Conservation (phyloP, 2,797 vertebrate species). For the Sorex maritimensis region DNA sequence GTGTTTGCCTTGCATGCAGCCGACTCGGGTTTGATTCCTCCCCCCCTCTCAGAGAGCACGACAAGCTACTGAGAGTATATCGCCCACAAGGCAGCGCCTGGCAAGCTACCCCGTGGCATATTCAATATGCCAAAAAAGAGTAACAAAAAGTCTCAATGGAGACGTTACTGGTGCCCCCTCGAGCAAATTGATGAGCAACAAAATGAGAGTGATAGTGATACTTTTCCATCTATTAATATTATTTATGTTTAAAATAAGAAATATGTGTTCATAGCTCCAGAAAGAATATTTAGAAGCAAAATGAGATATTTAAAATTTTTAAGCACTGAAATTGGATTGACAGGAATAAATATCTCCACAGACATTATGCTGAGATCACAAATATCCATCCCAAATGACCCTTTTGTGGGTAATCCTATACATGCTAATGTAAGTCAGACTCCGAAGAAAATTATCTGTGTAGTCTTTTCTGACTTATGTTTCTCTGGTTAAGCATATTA, state of each 20-base stretch:
- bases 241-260: background rate
- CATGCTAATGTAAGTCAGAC: background rate
- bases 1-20: no score
- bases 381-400: background rate
- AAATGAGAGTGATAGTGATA: no score
- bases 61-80: no score
- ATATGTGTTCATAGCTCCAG: background rate
- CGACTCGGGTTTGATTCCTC: no score
- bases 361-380: background rate
- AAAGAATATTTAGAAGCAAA: background rate
- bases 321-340: background rate
- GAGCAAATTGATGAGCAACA: no score
- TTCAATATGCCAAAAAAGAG: no score
- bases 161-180: no score
- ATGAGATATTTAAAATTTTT: background rate
- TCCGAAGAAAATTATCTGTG: background rate
- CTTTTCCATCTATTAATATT: background rate
- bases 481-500: background rate
- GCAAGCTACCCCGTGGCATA: no score
- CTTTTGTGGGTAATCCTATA: accelerated
- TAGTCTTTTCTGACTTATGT: background rate
- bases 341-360: background rate
- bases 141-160: no score
- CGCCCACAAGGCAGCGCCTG: no score
- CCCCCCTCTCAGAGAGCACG: no score